Conservation (phyloP, 1,140 invertebrate species). For the Eumeta japonica region DNA sequence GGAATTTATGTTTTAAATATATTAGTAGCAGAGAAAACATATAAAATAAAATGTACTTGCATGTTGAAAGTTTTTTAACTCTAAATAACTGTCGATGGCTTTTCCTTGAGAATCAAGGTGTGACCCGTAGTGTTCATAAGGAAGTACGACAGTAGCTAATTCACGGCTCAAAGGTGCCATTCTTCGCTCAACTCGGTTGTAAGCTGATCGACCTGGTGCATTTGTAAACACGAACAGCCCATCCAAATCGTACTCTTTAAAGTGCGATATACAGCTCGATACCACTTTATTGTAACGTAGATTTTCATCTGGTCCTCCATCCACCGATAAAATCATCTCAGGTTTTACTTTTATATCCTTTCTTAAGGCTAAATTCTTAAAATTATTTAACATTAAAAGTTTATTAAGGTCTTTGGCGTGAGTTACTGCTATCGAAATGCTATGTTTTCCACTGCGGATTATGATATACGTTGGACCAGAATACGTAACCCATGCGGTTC, state of each 20-base stretch:
- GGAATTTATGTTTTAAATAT: too few species aligned
- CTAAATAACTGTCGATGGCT: slow-evolving; percentile 24
- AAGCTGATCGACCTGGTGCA: slow-evolving; percentile 39
- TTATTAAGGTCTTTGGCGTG: slow-evolving; percentile 31
- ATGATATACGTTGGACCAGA: slow-evolving; percentile 37
- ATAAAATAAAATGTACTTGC: background rate
- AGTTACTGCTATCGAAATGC: slow-evolving; percentile 19
- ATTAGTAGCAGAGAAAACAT: too few species aligned
- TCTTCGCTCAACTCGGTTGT: slow-evolving; percentile 22
- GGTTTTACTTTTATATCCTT: slow-evolving; percentile 19
- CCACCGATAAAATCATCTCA: slow-evolving; percentile 7
- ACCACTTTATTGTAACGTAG: slow-evolving; percentile 11
- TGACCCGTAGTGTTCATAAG: slow-evolving; percentile 35
- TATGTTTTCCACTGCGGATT: slow-evolving; percentile 24
- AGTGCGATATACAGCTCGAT: slow-evolving; percentile 13
- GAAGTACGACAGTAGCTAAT: slow-evolving; percentile 36
- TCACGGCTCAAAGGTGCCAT: slow-evolving; percentile 43
- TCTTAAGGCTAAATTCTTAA: too few species aligned
- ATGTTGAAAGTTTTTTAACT: slow-evolving; percentile 27
- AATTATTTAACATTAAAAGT: slow-evolving; percentile 19
- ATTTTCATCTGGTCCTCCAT: slow-evolving; percentile 11
- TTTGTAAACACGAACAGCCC: slow-evolving; percentile 16
- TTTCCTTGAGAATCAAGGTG: slow-evolving; percentile 30
- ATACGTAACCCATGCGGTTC: slow-evolving; percentile 26
- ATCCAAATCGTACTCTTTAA: slow-evolving; percentile 15